A percentile compares a stretch with the other conserved stretches of the same genome.
Evolutionary conservation across 2,113 vertebrate species (phyloP).

Genomic region (Pithys albifrons): DNA sequence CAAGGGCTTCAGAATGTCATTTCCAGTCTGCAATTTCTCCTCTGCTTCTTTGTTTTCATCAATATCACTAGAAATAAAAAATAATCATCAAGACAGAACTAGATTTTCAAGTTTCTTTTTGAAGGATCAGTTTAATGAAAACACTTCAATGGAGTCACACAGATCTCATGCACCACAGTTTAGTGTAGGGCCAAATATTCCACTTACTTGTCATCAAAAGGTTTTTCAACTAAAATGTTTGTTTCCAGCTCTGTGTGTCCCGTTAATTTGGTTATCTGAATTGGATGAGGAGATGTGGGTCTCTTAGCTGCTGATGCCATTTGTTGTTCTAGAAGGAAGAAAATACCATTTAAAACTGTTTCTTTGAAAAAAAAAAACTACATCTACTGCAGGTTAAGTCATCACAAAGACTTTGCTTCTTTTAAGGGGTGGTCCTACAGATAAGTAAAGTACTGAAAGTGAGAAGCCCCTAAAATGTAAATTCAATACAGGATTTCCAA

Average conservation of each 20-base stretch:
- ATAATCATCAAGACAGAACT: background rate
- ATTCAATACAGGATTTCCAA: background rate
- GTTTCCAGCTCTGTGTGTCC: constrained; percentile 40
- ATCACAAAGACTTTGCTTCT: background rate
- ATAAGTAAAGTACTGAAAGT: background rate
- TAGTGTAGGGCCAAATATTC: background rate
- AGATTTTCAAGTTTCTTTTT: background rate
- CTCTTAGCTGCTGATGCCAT: constrained; percentile 5
- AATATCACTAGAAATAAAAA: constrained; percentile 58
- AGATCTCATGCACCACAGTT: background rate
- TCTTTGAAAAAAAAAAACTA: background rate
- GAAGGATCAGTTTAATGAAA: background rate
- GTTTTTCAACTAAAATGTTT: constrained; percentile 79
- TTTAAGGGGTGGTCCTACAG: background rate
- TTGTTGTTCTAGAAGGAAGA: constrained; percentile 59
- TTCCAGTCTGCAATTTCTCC: constrained; percentile 55
- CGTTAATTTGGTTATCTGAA: constrained; percentile 79
- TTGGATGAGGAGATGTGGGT: constrained; percentile 78
- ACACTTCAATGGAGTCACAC: background rate
- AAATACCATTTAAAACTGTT: background rate
- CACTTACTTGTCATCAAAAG: constrained; percentile 82
- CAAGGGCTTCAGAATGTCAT: background rate
- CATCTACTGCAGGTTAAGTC: background rate
- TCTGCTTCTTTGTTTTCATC: constrained; percentile 73
- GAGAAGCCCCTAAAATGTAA: background rate